Conservation (phyloP, 2,888 invertebrate genomes). For the Ochropleura leucogaster region DNA sequence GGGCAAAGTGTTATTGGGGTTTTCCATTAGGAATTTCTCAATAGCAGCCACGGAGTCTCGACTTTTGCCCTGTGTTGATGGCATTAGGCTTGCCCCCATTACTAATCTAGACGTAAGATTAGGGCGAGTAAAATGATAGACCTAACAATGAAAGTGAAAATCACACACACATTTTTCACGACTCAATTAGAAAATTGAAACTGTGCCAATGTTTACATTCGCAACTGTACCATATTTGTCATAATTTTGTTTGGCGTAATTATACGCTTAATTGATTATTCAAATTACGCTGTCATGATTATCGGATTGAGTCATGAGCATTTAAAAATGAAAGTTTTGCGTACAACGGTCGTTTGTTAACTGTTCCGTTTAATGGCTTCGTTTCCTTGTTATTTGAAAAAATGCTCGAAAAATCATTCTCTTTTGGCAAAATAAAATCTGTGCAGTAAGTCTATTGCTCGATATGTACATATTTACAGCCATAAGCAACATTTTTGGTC, state of each 20-base stretch:
- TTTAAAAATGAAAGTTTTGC: slow-evolving; percentile 59
- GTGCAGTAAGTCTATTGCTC: background rate
- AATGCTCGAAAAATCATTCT: slow-evolving; percentile 8
- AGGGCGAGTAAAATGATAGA: background rate
- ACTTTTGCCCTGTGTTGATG: no score
- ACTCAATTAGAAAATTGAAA: slow-evolving; percentile 18
- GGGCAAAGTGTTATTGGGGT: no score
- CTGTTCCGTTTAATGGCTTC: slow-evolving; percentile 45
- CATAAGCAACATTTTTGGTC: slow-evolving; percentile 4
- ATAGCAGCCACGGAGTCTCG: no score
- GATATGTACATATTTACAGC: slow-evolving; percentile 2
- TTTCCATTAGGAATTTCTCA: no score
- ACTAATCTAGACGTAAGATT: background rate
- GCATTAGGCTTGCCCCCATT: no score
- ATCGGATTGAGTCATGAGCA: slow-evolving; percentile 52
- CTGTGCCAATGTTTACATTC: slow-evolving; percentile 34
- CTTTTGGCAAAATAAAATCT: slow-evolving; percentile 23
- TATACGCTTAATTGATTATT: slow-evolving; percentile 60
- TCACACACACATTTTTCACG: background rate
- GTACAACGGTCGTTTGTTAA: slow-evolving; percentile 49
- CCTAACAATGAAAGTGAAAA: background rate
- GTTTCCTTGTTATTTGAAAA: slow-evolving; percentile 37
- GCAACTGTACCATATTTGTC: slow-evolving; percentile 52
- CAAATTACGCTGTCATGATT: slow-evolving; percentile 57
- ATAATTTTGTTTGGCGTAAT: slow-evolving; percentile 51